phyloP scores from a whole-genome alignment of 2,797 vertebrate species.

The Lycodopsis pacificus region DNA sequence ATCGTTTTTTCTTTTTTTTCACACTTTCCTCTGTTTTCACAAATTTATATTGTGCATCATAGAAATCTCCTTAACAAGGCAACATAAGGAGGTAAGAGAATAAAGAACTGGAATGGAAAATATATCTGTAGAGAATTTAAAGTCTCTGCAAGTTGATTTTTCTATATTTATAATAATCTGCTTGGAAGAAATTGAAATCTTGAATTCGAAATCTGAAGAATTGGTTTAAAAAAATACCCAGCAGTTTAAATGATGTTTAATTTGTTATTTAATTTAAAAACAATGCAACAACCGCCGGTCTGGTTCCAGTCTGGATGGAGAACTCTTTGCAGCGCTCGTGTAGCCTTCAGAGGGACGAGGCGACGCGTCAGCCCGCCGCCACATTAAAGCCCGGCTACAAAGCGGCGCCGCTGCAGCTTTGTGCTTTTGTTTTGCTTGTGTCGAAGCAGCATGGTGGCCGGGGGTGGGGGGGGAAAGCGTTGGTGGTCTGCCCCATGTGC shows the following conservation, averaged over 20 bases:
- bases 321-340: neutral
- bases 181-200: no score
- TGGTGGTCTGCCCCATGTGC: constrained; percentile 71
- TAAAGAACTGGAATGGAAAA: no score
- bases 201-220: no score
- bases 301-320: neutral
- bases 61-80: no score
- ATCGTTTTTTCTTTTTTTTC: no score
- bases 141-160: no score
- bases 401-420: constrained; percentile 87
- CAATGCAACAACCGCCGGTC: rapidly evolving
- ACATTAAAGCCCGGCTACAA: constrained; percentile 71
- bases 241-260: neutral
- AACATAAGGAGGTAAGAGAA: no score
- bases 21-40: no score
- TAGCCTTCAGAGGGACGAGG: constrained; percentile 1
- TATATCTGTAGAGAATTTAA: no score
- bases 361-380: constrained; percentile 7
- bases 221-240: no score
- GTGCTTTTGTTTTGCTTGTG: constrained; percentile 85
- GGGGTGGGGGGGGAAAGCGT: constrained; percentile 47
- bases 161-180: no score
- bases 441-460: constrained; percentile 86
- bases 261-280: neutral
- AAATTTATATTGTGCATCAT: no score